Conservation (phyloP, 2,113 vertebrate genomes). For the Rhadina sibilatrix region DNA sequence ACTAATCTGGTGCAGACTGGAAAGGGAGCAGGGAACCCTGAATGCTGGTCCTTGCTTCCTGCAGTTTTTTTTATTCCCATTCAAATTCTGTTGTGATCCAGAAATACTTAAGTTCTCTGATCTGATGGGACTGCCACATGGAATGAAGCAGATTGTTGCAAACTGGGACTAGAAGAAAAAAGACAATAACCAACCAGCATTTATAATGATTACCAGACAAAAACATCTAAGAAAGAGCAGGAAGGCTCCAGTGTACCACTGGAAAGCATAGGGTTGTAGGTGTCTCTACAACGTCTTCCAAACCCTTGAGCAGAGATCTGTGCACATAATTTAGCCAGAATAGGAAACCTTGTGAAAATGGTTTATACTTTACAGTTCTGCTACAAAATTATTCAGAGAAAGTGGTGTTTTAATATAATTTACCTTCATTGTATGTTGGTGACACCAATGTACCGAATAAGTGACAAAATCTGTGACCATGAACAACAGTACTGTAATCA, state of each 20-base stretch:
- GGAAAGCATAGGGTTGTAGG: not conserved
- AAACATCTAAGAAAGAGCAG: not conserved
- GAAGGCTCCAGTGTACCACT: not conserved
- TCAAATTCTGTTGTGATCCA: not conserved
- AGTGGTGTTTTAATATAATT: not conserved
- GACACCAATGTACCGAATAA: not conserved
- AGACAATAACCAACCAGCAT: not conserved
- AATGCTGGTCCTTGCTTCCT: not conserved
- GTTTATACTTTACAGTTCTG: not conserved
- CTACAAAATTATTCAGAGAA: not conserved
- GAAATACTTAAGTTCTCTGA: not conserved
- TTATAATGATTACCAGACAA: not conserved
- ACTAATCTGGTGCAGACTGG: not conserved
- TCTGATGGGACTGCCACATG: not conserved
- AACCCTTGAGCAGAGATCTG: not conserved
- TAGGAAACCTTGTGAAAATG: not conserved
- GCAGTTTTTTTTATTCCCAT: not conserved
- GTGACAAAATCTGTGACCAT: not conserved
- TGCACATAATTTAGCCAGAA: not conserved
- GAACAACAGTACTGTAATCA: not conserved
- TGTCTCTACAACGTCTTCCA: not conserved
- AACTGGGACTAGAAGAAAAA: not conserved
- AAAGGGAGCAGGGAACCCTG: not conserved
- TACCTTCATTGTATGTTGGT: not conserved
- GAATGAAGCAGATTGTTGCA: not conserved